Percentiles rank a stretch among this genome's conserved stretches.
Conservation (phyloP, 1,140 invertebrate species). For the Aplysia californica region DNA sequence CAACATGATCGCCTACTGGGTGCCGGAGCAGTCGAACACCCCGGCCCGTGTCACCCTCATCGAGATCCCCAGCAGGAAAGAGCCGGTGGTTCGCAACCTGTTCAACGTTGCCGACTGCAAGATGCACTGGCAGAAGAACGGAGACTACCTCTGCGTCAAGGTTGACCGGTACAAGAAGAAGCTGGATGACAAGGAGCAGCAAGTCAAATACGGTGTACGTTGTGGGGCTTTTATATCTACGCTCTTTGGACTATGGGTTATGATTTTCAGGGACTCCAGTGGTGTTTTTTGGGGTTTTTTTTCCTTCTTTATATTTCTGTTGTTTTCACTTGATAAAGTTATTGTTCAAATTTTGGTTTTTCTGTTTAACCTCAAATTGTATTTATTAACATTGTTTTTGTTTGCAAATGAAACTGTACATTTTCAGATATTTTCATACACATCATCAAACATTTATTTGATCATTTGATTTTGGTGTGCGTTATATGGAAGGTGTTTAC, state of each 20-base stretch:
- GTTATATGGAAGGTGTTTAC: too few species aligned
- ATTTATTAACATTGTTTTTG: too few species aligned
- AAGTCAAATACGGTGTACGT: constrained; percentile 87
- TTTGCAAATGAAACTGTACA: too few species aligned
- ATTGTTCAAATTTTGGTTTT: too few species aligned
- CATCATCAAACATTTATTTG: too few species aligned
- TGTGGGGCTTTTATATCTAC: too few species aligned
- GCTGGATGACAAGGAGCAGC: constrained; percentile 83
- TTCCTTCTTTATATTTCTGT: not conserved
- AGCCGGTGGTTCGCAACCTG: constrained; percentile 95
- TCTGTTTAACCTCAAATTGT: too few species aligned
- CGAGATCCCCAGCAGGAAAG: constrained; percentile 79
- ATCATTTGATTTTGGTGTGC: too few species aligned
- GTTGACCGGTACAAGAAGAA: constrained; percentile 97
- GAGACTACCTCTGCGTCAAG: constrained; percentile 97
- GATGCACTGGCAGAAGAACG: constrained; percentile 99
- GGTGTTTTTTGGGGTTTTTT: not conserved
- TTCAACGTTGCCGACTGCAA: constrained; percentile 98
- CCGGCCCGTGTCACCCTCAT: constrained; percentile 71
- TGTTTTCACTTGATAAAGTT: not conserved
- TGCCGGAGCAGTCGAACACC: constrained; percentile 86
- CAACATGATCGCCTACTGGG: constrained; percentile 97
- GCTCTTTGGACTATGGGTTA: too few species aligned
- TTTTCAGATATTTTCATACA: too few species aligned
- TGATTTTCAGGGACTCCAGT: too few species aligned